Percentiles rank a stretch among this genome's conserved stretches.
Conservation (phyloP, 2,797 vertebrate species). For the Brachyrhaphis roseni region DNA sequence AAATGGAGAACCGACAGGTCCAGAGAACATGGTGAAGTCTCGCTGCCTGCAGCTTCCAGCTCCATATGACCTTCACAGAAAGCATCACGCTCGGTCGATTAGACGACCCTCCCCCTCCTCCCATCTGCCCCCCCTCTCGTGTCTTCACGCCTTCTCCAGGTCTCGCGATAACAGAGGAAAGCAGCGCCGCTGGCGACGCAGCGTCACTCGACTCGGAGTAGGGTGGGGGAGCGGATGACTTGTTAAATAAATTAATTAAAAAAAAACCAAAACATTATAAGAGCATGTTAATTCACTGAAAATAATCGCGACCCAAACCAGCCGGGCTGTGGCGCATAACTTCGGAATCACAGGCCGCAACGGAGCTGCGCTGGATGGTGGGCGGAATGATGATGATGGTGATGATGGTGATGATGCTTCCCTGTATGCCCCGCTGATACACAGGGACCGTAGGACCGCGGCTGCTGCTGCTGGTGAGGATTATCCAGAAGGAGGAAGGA, state of each 20-base stretch:
- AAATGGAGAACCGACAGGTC: background rate
- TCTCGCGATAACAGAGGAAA: slow-evolving; percentile 58
- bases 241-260: slow-evolving; percentile 62
- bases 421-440: slow-evolving; percentile 50
- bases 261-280: background rate
- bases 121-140: background rate
- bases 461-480: slow-evolving; percentile 56
- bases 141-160: slow-evolving; percentile 11
- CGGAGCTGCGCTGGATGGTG: slow-evolving; percentile 49
- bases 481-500: slow-evolving; percentile 75
- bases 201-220: slow-evolving; percentile 82
- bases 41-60: slow-evolving; percentile 13
- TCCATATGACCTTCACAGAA: slow-evolving; percentile 70
- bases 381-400: slow-evolving; percentile 9
- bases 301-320: slow-evolving; percentile 42
- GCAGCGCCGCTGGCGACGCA: slow-evolving; percentile 62
- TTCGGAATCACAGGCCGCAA: slow-evolving; percentile 32
- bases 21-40: background rate
- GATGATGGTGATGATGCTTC: slow-evolving; percentile 34
- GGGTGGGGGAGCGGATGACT: slow-evolving; percentile 58
- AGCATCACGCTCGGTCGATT: slow-evolving; percentile 28
- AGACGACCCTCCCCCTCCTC: slow-evolving; percentile 11
- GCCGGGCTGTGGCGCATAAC: slow-evolving; percentile 42
- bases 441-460: slow-evolving; percentile 40
- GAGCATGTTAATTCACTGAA: slow-evolving; percentile 43